These are phyloP conservation scores for Odocoileus virginianus DNA, from an alignment of 2,113 vertebrate genomes.

Conservation along the genomic window DNA sequence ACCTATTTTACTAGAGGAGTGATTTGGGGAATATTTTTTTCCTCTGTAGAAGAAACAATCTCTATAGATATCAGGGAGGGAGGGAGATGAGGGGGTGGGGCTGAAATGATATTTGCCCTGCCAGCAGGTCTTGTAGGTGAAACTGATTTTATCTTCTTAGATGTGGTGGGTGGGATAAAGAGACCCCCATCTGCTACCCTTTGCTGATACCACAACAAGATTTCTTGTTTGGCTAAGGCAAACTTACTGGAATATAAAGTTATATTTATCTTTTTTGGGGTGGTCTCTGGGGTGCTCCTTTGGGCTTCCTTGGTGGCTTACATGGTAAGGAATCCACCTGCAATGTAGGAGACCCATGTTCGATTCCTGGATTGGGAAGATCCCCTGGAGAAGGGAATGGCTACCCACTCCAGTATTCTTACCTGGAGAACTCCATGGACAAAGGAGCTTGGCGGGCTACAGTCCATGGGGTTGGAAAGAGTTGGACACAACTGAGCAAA, in stretches of 20 bases:
- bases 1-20: not conserved
- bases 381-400: not conserved
- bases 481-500: fast-evolving
- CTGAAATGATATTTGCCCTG: not conserved
- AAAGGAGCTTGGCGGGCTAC: not conserved
- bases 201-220: not conserved
- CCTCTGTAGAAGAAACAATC: not conserved
- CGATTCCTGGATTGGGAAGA: not conserved
- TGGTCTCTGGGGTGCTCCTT: not conserved
- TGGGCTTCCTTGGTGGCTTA: not conserved
- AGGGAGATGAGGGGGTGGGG: not conserved
- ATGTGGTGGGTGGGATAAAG: not conserved
- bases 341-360: not conserved
- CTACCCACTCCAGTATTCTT: not conserved
- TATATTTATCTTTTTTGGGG: not conserved
- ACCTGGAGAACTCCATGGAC: not conserved
- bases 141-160: not conserved
- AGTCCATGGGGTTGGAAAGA: not conserved
- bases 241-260: not conserved
- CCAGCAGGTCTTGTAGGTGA: not conserved
- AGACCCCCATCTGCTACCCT: not conserved
- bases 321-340: not conserved
- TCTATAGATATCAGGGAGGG: not conserved
- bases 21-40: not conserved
- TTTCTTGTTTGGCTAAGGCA: not conserved